These are phyloP conservation scores for Rhynchonema sp. DNA, from an alignment of 2,888 invertebrate species.

Conservation along the genomic window DNA sequence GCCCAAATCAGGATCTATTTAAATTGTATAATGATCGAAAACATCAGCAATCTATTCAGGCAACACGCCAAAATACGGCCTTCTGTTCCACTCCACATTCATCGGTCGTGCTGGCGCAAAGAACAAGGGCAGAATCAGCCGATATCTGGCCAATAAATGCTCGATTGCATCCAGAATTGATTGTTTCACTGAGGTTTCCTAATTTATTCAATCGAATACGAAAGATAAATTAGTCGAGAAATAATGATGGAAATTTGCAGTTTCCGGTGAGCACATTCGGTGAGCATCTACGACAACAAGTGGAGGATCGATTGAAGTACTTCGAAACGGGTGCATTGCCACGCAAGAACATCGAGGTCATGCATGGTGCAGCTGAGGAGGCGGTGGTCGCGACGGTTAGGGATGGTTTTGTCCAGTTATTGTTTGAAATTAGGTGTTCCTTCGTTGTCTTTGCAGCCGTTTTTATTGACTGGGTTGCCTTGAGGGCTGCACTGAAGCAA, in stretches of 20 bases:
- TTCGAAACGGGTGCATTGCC: constrained; percentile 86
- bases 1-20: background rate
- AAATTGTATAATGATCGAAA: too few relatives aligned
- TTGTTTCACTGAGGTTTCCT: constrained; percentile 66
- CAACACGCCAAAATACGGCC: constrained; percentile 91
- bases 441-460: too few relatives aligned
- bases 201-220: too few relatives aligned
- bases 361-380: constrained; percentile 72
- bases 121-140: constrained; percentile 89
- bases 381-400: constrained; percentile 14
- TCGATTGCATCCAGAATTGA: constrained; percentile 94
- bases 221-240: too few relatives aligned
- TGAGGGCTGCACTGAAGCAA: too few relatives aligned
- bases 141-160: constrained; percentile 95
- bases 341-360: constrained; percentile 85
- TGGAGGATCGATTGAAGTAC: constrained; percentile 81
- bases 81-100: constrained; percentile 89
- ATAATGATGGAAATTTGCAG: too few relatives aligned
- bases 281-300: constrained; percentile 29
- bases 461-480: background rate
- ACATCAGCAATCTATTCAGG: constrained; percentile 33
- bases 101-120: constrained; percentile 82
- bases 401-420: background rate
- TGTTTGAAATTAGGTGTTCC: background rate
- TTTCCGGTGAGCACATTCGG: background rate